Base-by-base conservation (phyloP, 2,888 invertebrate genomes). In the Ichneumoninae sp. region DNA sequence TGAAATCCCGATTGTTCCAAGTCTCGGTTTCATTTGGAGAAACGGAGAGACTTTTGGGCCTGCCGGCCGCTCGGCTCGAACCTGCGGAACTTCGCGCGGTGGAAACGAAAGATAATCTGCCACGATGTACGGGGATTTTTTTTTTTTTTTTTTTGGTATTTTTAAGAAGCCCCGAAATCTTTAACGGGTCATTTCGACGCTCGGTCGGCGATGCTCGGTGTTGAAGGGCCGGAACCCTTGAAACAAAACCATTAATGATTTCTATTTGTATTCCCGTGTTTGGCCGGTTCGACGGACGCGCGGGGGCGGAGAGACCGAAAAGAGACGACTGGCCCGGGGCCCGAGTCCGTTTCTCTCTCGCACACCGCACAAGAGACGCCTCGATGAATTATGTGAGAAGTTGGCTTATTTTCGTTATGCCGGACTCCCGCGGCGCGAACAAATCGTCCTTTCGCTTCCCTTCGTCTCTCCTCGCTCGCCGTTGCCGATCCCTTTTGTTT, bases 231-330 rank as follows among this genome's bases (percentile, higher is more conserved):
- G 86, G 87, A 85, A 85, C 86, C 88, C 88, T 90, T 89, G 92
- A 93, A 93, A 92, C 93, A 92, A 92, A 93, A 91, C 92, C 90
- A 92, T 92, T 93, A 93, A 93, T 91, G 93, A 93, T 92, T 93
- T 91, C 91, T 91, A 91, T 92, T 92, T 91, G 93, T 91, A 91
- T 91, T 91, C 91, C 57, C 10, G 89, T 79, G 79, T 89, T 90
- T 87, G 90, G 65, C 82, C 80, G 76, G 75, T 70, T 79, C 71
- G 71, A 74, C 47, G 82, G 66, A 78, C 70, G 74, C 75, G 60
- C 65, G 66, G 76, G 84, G 83, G 86, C 78, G 88, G 86, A 80
- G 85, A 85, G 68, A 70, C 75, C 84, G 69, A 57, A 87, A 79
- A 87, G 81, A 81, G 68, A 80, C 86, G 83, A 66, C 70, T 54